phyloP scores from a whole-genome alignment of 2,113 vertebrate species.

The Drymodes brunneopygia region DNA sequence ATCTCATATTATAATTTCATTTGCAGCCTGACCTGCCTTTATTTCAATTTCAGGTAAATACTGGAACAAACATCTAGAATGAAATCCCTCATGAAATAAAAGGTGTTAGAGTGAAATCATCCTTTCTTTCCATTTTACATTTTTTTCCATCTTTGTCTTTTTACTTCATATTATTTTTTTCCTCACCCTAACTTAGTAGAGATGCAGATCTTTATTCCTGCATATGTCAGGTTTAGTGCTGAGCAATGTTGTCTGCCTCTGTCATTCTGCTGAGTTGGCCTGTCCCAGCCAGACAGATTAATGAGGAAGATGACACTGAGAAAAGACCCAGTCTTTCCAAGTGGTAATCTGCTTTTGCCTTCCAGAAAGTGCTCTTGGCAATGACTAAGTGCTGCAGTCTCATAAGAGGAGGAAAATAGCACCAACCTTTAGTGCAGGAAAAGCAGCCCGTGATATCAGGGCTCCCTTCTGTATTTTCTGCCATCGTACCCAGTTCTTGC shows the following conservation, averaged over 20 bases:
- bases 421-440: constrained; percentile 39
- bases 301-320: not conserved
- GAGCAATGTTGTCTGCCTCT: not conserved
- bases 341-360: not conserved
- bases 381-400: not conserved
- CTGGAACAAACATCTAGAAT: not conserved
- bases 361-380: not conserved
- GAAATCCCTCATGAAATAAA: not conserved
- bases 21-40: not conserved
- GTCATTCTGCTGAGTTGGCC: not conserved
- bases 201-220: not conserved
- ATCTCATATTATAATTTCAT: too few relatives aligned
- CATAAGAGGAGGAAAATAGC: constrained; percentile 13
- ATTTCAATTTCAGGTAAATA: not conserved
- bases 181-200: not conserved
- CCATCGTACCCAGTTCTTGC: constrained; percentile 61
- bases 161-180: not conserved
- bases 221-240: not conserved
- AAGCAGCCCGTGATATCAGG: constrained; percentile 38
- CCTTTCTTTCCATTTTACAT: not conserved
- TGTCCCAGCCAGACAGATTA: not conserved
- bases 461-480: constrained; percentile 63
- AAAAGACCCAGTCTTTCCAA: not conserved
- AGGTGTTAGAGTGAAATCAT: not conserved
- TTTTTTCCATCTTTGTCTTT: not conserved